Base-by-base conservation (phyloP, 2,113 vertebrate genomes). In the Aythya baeri region DNA sequence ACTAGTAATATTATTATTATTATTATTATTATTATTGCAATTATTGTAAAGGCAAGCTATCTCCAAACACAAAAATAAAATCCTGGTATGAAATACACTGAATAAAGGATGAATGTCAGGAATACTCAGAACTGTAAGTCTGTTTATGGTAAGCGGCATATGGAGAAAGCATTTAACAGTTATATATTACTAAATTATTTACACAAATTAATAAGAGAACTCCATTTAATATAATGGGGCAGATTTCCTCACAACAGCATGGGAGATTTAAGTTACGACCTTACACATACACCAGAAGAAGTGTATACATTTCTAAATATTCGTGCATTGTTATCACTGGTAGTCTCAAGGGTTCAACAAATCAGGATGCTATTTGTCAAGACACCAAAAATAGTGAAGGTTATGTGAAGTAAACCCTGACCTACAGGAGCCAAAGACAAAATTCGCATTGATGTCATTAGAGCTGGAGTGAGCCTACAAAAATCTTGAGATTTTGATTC, bases 291-390 rank as follows among this genome's bases (percentile, higher is more conserved):
- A 62, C 11, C 34, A 72, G 34, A 44, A 38, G 7, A 44, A 38
- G 7, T 0, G 0, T 0, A 43, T 14, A 66, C 4, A 38, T 43
- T 55, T 78, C 52, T 25, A 46, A 11, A 21, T 20, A 31, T 6
- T 13, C 7, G 18, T 18, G 22, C 3, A 38, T 26, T 2, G 3
- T 32, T 67, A 36, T 0, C 1, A 44, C 13, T 79, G 38, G 4
- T 22, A 13, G 73, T 59, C 36, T 52, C 27, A 32, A 22, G 8
- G 20, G 23, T 10, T 82, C n/a, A 20, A 44, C 17, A 52, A 31
- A 49, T 66, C n/a, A 71, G 70, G 32, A 61, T 23, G 21, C 7
- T 32, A 22, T 29, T 52, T 50, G 29, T 41, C 22, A n/a, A 85
- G 66, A 57, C 26, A 79, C 66, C 21, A 57, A 46, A 86, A 89